Percentiles rank a stretch among this genome's conserved stretches.
phyloP scores from a whole-genome alignment of 2,113 vertebrate species.

The Catharus fuscescens region DNA sequence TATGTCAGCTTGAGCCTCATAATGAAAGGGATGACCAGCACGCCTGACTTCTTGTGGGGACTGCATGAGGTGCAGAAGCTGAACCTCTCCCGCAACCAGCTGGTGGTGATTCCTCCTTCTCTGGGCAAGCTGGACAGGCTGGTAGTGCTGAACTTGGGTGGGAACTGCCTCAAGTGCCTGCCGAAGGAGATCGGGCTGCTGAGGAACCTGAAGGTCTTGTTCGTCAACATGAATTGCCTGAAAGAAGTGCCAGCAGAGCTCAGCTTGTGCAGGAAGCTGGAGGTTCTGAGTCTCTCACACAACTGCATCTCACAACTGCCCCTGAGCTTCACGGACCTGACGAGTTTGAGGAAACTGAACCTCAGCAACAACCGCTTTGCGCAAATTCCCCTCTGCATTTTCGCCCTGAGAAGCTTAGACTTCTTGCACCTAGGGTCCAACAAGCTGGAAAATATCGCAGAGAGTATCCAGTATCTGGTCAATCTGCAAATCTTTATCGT shows the following conservation, averaged over 20 bases:
- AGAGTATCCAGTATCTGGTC: constrained; percentile 88
- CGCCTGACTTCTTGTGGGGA: constrained; percentile 88
- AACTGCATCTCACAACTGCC: constrained; percentile 88
- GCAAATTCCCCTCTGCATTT: constrained; percentile 90
- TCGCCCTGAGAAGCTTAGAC: constrained; percentile 83
- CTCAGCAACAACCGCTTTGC: constrained; percentile 89
- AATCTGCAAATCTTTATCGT: constrained; percentile 89
- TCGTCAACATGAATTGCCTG: constrained; percentile 87
- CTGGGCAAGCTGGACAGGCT: constrained; percentile 85
- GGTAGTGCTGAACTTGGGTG: constrained; percentile 88
- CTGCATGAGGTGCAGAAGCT: constrained; percentile 90
- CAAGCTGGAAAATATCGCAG: constrained; percentile 87
- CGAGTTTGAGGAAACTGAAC: constrained; percentile 87
- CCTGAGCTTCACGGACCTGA: constrained; percentile 77
- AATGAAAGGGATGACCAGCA: constrained; percentile 83
- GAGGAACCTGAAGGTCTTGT: constrained; percentile 87
- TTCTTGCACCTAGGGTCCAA: constrained; percentile 93
- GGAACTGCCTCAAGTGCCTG: constrained; percentile 85
- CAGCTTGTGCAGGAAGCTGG: constrained; percentile 82
- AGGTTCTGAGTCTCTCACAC: constrained; percentile 92
- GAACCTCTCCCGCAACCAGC: constrained; percentile 89
- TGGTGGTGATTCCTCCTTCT: constrained; percentile 78
- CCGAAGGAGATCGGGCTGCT: constrained; percentile 89
- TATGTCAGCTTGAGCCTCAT: constrained; percentile 87
- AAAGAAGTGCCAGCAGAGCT: constrained; percentile 89